Evolutionary conservation across 1,140 invertebrate species (phyloP).

Genomic region (Atta texana): DNA sequence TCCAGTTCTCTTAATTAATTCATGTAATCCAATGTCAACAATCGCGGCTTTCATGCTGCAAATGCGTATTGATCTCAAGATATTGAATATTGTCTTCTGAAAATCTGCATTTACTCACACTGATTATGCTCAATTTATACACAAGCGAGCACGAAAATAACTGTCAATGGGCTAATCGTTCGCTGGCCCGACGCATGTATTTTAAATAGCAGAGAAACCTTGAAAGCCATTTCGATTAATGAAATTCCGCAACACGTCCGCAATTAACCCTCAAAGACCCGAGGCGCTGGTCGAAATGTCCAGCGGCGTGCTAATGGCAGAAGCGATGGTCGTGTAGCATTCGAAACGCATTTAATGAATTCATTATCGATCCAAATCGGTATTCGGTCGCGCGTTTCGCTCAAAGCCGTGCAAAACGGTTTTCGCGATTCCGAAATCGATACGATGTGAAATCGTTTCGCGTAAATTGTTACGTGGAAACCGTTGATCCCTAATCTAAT

Average conservation of each 20-base stretch:
- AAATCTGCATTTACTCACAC: background rate
- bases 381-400: conserved; percentile 11
- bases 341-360: conserved; percentile 77
- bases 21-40: background rate
- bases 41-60: background rate
- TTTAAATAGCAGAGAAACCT: conserved; percentile 75
- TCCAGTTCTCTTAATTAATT: background rate
- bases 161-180: conserved; percentile 52
- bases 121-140: conserved; percentile 57
- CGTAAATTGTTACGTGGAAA: background rate
- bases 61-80: background rate
- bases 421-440: background rate
- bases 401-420: background rate
- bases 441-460: conserved; percentile 19
- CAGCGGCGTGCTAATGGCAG: conserved; percentile 71
- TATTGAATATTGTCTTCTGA: background rate
- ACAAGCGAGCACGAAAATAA: conserved; percentile 51
- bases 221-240: conserved; percentile 77
- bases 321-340: conserved; percentile 69
- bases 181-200: conserved; percentile 43
- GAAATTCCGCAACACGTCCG: conserved; percentile 77
- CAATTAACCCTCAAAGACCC: conserved; percentile 78
- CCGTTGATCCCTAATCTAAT: background rate
- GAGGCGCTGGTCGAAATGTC: conserved; percentile 72
- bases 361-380: conserved; percentile 73